phyloP scores from a whole-genome alignment of 2,113 vertebrate genomes.

The Tylochromis polylepis region DNA sequence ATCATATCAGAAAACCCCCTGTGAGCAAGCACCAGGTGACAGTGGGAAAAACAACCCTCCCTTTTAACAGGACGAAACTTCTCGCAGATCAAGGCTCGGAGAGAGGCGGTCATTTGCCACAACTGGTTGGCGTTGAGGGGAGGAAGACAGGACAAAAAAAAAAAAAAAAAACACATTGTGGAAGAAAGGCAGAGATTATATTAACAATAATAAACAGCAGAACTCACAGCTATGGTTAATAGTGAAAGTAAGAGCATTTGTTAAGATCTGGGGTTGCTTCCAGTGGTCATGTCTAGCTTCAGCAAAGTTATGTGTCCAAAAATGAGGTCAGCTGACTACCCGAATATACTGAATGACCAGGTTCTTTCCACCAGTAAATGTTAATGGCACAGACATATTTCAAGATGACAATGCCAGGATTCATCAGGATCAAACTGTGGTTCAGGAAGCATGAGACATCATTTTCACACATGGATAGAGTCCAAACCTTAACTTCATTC shows the following conservation, averaged over 20 bases:
- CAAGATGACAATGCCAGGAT: not conserved
- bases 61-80: not conserved
- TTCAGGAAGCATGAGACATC: not conserved
- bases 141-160: not conserved
- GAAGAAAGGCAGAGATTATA: not conserved
- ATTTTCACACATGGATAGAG: not conserved
- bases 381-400: not conserved
- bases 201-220: not conserved
- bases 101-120: not conserved
- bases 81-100: not conserved
- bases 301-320: not conserved
- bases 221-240: not conserved
- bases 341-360: not conserved
- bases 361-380: not conserved
- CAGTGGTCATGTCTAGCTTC: not conserved
- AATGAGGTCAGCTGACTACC: not conserved
- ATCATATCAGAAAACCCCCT: not conserved
- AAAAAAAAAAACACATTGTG: accelerated
- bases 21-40: not conserved
- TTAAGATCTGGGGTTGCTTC: not conserved
- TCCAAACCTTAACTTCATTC: not conserved
- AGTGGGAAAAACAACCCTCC: not conserved
- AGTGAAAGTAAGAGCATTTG: not conserved
- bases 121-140: not conserved
- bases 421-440: not conserved